Evolutionary conservation across 2,797 vertebrate genomes (phyloP), one percentile per base, ranked within the genome.

Genomic region (Hydrocynus forskahlii): DNA sequence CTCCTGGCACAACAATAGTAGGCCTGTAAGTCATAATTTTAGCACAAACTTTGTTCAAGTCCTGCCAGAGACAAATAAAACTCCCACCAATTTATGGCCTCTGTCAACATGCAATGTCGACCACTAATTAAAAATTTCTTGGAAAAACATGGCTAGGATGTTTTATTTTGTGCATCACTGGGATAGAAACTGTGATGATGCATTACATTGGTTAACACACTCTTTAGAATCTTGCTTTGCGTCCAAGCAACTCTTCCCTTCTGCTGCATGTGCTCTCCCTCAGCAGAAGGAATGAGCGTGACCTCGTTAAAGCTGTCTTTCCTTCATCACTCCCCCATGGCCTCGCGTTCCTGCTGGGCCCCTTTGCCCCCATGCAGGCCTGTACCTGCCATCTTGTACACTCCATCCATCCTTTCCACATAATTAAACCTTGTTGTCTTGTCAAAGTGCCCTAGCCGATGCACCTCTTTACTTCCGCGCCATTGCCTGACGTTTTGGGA

Each of bases 371-470:
- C 10, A 12, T 63, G 35, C 52, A 67, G 1, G 48, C 63, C 66
- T 60, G 78, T 78, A 84, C 78, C 83, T 81, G 77, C 79, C 78
- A 76, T 72, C 75, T 68, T 45, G 25, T 45, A n/a, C n/a, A 21
- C 74, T 81, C 81, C 68, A 81, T 86, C 81, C 59, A 78, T 83
- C 78, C 75, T 83, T 84, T 86, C 83, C 85, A 81, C 83, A 78
- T 83, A 84, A 83, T 86, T 86, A 86, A 83, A 84, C 72, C 52
- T n/a, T 67, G 80, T 81, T 81, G 81, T 80, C 83, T 62, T 78
- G 83, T 84, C 78, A 81, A 83, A 84, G 81, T 81, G 75, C 78
- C 75, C 83, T 73, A 63, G 69, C 72, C 45, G 55, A 59, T 67
- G 55, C 57, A 74, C 45, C 78, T 78, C 81, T 83, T 83, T 74